Percentiles rank a stretch among this genome's conserved stretches.
Conservation (phyloP, 1,140 invertebrate genomes). For the Diuraphis noxia region DNA sequence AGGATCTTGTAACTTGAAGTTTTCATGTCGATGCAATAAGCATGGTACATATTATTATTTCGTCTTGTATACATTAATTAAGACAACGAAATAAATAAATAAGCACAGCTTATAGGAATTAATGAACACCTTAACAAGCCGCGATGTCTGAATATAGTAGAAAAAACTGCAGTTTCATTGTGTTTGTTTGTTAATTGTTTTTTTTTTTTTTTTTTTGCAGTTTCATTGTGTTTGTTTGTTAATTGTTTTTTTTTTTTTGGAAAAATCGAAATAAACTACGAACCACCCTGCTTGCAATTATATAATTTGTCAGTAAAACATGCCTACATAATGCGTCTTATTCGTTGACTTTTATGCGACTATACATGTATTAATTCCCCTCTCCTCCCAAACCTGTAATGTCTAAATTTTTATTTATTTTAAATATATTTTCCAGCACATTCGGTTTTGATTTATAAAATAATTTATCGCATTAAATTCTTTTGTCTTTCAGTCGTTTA, state of each 20-base stretch:
- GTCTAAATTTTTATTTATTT: background rate
- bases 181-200: background rate
- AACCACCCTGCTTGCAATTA: background rate
- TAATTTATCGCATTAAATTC: slow-evolving; percentile 37
- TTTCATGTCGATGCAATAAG: too few species aligned
- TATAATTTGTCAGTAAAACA: background rate
- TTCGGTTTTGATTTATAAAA: slow-evolving; percentile 17
- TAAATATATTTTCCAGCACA: background rate
- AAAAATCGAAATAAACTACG: background rate
- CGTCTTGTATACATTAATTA: too few species aligned
- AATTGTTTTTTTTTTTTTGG: background rate
- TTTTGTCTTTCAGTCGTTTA: background rate
- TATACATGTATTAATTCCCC: background rate
- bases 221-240: background rate
- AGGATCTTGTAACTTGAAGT: too few species aligned
- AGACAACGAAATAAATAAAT: background rate
- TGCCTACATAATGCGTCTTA: background rate
- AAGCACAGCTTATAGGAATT: background rate
- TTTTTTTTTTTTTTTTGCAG: background rate
- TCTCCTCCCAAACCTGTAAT: background rate
- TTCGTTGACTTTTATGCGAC: background rate
- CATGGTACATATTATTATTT: background rate
- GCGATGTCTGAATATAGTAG: too few species aligned
- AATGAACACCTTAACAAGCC: background rate
- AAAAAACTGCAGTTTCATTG: background rate